phyloP scores from a whole-genome alignment of 2,113 vertebrate genomes.

The Otocyon megalotis region DNA sequence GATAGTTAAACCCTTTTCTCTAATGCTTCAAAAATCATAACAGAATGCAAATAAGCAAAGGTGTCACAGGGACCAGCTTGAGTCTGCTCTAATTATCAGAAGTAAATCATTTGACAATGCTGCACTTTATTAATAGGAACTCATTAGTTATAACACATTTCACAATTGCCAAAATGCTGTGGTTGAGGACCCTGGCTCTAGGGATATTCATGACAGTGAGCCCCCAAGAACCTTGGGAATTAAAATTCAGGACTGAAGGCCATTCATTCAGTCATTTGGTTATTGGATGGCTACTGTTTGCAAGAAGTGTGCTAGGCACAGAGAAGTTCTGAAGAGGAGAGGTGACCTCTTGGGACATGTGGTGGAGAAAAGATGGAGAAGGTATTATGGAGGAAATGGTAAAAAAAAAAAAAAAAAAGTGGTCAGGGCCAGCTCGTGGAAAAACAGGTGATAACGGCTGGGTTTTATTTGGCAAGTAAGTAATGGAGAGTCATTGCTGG shows the following conservation, averaged over 20 bases:
- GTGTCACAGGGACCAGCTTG: not conserved
- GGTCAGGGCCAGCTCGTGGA: not conserved
- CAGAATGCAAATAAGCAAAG: not conserved
- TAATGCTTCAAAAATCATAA: not conserved
- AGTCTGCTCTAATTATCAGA: not conserved
- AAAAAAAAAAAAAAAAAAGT: not conserved
- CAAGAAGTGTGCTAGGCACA: not conserved
- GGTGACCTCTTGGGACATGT: not conserved
- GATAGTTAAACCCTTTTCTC: not conserved
- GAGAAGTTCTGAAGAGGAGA: not conserved
- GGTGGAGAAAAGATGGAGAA: not conserved
- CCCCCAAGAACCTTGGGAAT: not conserved
- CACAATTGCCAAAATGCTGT: not conserved
- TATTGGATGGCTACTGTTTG: not conserved
- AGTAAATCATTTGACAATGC: not conserved
- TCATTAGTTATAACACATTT: not conserved
- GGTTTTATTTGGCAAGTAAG: not conserved
- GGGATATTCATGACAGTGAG: not conserved
- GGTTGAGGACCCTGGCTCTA: not conserved
- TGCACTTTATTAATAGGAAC: not conserved
- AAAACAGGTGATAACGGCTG: not conserved
- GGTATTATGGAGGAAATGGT: not conserved
- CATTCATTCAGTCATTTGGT: not conserved
- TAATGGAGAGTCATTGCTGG: not conserved
- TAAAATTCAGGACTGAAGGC: not conserved